A percentile compares a stretch with the other conserved stretches of the same genome.
These are phyloP conservation scores for Epinephelus coioides DNA, from an alignment of 2,797 vertebrate species.

Conservation along the genomic window DNA sequence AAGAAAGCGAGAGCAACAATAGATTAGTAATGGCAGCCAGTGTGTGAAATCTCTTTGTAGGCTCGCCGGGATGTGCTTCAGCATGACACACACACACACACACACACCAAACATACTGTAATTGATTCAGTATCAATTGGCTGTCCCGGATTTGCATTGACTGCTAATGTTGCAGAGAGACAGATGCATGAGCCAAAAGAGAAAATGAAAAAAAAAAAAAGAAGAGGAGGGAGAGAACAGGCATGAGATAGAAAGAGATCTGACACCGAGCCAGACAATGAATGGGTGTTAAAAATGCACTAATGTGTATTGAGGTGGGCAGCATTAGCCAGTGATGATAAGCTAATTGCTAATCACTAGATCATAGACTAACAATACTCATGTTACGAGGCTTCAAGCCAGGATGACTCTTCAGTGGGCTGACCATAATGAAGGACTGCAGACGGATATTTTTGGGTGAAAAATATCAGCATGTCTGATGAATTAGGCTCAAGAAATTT, in stretches of 20 bases:
- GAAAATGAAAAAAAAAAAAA: constrained; percentile 41
- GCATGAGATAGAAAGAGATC: constrained; percentile 57
- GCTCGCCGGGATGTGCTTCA: constrained; percentile 48
- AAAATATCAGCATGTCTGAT: constrained; percentile 15
- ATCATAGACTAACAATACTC: constrained; percentile 72
- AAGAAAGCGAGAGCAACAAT: constrained; percentile 61
- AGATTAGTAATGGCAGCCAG: constrained; percentile 76
- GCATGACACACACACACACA: constrained; percentile 50
- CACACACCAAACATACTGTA: constrained; percentile 65
- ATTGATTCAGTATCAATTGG: constrained; percentile 84
- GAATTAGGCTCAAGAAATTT: constrained; percentile 1
- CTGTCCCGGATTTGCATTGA: constrained; percentile 82
- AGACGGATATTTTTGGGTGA: not conserved
- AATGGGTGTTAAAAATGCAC: constrained; percentile 81
- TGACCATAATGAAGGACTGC: not conserved
- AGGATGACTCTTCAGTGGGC: constrained; percentile 55
- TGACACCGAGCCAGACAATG: constrained; percentile 76
- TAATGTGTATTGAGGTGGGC: constrained; percentile 82
- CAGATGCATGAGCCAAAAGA: constrained; percentile 45
- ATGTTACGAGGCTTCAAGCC: constrained; percentile 65
- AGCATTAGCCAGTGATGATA: constrained; percentile 76
- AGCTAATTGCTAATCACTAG: constrained; percentile 81
- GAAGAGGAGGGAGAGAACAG: constrained; percentile 40
- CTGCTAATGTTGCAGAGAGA: constrained; percentile 69
- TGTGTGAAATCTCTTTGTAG: constrained; percentile 77